phyloP scores from a whole-genome alignment of 2,113 vertebrate species.

The Ranitomeya imitator region DNA sequence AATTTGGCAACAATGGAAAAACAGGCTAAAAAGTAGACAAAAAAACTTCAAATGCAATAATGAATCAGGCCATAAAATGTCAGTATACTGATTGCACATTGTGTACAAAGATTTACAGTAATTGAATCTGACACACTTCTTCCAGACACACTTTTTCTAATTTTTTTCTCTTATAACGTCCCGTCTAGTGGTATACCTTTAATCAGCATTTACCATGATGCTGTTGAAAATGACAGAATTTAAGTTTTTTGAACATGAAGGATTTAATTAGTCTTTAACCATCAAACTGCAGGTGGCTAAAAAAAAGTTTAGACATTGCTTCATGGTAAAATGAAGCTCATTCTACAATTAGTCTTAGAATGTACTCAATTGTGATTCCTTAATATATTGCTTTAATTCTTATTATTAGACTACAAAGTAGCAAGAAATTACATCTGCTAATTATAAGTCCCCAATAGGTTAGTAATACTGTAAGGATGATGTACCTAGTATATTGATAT shows the following conservation, averaged over 20 bases:
- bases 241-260: constrained; percentile 1
- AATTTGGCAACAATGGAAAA: too few species aligned
- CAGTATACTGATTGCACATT: too few species aligned
- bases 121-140: background rate
- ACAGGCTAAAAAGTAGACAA: too few species aligned
- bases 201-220: constrained; percentile 38
- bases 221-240: constrained; percentile 32
- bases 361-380: background rate
- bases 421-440: background rate
- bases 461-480: too few species aligned
- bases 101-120: background rate
- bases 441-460: too few species aligned
- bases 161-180: background rate
- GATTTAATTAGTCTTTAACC: constrained; percentile 37
- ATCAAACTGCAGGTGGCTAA: constrained; percentile 24
- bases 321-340: constrained; percentile 5
- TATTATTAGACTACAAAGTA: background rate
- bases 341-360: background rate
- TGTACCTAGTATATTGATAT: too few species aligned
- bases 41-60: too few species aligned
- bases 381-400: background rate
- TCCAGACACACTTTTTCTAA: background rate
- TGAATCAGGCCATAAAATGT: too few species aligned
- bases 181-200: background rate
- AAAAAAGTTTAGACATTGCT: constrained; percentile 19